phyloP scores from a whole-genome alignment of 2,113 vertebrate genomes.

The Lampris incognitus region DNA sequence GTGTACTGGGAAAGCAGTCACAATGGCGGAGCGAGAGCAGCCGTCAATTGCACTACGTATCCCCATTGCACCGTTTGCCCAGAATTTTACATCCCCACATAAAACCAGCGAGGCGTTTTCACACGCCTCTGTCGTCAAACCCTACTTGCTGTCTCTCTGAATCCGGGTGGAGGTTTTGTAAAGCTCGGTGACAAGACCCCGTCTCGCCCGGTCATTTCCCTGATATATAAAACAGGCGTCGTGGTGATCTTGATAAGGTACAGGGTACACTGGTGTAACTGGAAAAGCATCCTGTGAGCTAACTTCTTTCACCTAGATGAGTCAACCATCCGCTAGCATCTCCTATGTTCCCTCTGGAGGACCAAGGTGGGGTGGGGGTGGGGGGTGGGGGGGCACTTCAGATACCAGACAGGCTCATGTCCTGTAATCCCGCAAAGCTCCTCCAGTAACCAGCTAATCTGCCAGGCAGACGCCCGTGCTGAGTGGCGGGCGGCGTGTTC shows the following conservation, averaged over 20 bases:
- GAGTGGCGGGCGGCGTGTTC: slow-evolving; percentile 9
- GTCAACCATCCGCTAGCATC: slow-evolving; percentile 25
- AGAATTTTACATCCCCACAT: background rate
- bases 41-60: background rate
- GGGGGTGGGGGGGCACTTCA: slow-evolving; percentile 42
- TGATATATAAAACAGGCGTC: no score
- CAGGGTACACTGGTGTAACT: background rate
- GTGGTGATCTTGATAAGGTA: no score
- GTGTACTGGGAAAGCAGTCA: background rate
- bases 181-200: no score
- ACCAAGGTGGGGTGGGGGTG: background rate
- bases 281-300: background rate
- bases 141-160: no score
- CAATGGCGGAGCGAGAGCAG: background rate
- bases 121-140: no score
- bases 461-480: slow-evolving; percentile 46
- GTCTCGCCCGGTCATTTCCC: no score
- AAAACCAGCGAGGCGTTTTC: no score
- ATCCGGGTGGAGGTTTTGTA: no score
- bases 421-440: slow-evolving; percentile 73
- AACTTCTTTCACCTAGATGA: slow-evolving; percentile 15
- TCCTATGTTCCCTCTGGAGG: background rate
- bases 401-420: slow-evolving; percentile 67
- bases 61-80: background rate
- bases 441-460: slow-evolving; percentile 68